A percentile compares a stretch with the other conserved stretches of the same genome.
Conservation (phyloP, 2,888 invertebrate genomes). For the Macrophya alboannulata region DNA sequence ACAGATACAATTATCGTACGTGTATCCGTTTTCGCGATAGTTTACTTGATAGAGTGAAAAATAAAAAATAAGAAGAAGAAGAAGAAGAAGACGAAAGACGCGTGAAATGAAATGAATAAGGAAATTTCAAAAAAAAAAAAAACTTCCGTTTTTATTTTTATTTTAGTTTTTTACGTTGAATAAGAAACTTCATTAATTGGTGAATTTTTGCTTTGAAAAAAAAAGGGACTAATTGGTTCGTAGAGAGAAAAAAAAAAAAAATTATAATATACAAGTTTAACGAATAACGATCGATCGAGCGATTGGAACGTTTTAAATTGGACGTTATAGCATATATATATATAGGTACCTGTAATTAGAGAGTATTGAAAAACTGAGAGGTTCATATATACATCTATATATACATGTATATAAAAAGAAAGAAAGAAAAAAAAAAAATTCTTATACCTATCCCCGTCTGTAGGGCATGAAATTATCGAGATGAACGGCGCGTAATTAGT, state of each 20-base stretch:
- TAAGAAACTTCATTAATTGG: neutral
- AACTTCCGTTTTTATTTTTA: too few species aligned
- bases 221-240: neutral
- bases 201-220: too few species aligned
- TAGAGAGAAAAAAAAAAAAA: neutral
- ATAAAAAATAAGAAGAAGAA: neutral
- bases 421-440: neutral
- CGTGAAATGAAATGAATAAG: too few species aligned
- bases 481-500: conserved; percentile 20
- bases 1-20: too few species aligned
- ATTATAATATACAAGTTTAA: neutral
- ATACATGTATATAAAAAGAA: neutral
- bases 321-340: neutral
- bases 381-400: neutral
- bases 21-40: too few species aligned
- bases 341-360: conserved; percentile 28
- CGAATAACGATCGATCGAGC: conserved; percentile 5
- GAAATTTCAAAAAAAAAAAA: too few species aligned
- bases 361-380: conserved; percentile 35
- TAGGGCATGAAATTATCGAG: conserved; percentile 13
- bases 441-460: neutral
- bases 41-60: neutral
- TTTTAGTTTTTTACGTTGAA: neutral
- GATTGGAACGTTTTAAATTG: conserved; percentile 7
- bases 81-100: too few species aligned